These are phyloP conservation scores for Apoda limacodes DNA, from an alignment of 2,888 invertebrate genomes.

Conservation along the genomic window DNA sequence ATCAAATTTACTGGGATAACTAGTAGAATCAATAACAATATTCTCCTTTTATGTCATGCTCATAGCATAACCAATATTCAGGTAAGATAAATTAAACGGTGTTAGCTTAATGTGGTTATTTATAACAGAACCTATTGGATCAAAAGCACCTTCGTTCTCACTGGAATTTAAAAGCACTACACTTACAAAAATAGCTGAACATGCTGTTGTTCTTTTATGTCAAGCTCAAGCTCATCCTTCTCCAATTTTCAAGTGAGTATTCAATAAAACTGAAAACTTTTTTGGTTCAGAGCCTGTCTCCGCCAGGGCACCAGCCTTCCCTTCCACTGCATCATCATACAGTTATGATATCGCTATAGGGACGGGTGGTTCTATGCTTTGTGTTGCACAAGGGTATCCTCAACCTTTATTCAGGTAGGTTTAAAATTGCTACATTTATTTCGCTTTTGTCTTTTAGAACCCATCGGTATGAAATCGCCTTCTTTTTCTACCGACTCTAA, in stretches of 20 bases:
- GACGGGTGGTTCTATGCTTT: slow-evolving; percentile 59
- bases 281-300: slow-evolving; percentile 60
- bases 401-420: slow-evolving; percentile 77
- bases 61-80: slow-evolving; percentile 77
- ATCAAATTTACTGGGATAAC: slow-evolving; percentile 77
- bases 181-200: slow-evolving; percentile 62
- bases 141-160: slow-evolving; percentile 70
- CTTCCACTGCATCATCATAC: slow-evolving; percentile 62
- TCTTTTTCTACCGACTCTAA: slow-evolving; percentile 73
- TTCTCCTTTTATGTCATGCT: slow-evolving; percentile 80
- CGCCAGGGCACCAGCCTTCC: slow-evolving; percentile 61
- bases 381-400: slow-evolving; percentile 72
- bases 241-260: slow-evolving; percentile 75
- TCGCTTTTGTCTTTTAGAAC: slow-evolving; percentile 56
- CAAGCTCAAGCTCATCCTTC: slow-evolving; percentile 78
- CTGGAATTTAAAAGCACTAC: slow-evolving; percentile 70
- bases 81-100: slow-evolving; percentile 36
- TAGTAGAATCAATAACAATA: slow-evolving; percentile 71
- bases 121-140: slow-evolving; percentile 70
- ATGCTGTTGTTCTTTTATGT: slow-evolving; percentile 73
- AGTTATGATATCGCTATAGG: slow-evolving; percentile 49
- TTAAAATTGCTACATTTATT: slow-evolving; percentile 15
- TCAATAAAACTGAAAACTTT: slow-evolving; percentile 22
- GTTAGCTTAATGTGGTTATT: slow-evolving; percentile 18
- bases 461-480: slow-evolving; percentile 72